A percentile compares a stretch with the other conserved stretches of the same genome.
Conservation (phyloP, 1,140 invertebrate genomes). For the fruit fly (Drosophila melanogaster) region Release_6_plus_ISO1_MT NT_037436.4:3245501-3246000, state of each 20-base stretch:
- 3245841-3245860: not conserved
- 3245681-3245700: slow-evolving; percentile 25
- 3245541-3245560: slow-evolving; percentile 39
- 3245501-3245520: slow-evolving; percentile 21
- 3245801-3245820: slow-evolving; percentile 2
- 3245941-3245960: no score
- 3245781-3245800: slow-evolving; percentile 10
- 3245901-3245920: no score
- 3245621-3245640: slow-evolving; percentile 18
- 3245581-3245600: slow-evolving; percentile 62
- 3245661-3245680: slow-evolving; percentile 37
- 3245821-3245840: not conserved
- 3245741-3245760: slow-evolving; percentile 25
- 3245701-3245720: slow-evolving; percentile 44
- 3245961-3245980: no score
- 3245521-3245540: slow-evolving; percentile 5
- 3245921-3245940: no score
- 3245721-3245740: slow-evolving; percentile 22
- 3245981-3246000: not conserved
- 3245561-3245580: slow-evolving; percentile 77
- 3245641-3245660: slow-evolving; percentile 20
- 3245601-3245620: slow-evolving; percentile 20
- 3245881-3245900: no score
- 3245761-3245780: slow-evolving; percentile 15
- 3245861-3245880: not conserved